Conservation (phyloP, 2,113 vertebrate genomes). For the Accipiter cooperii region DNA sequence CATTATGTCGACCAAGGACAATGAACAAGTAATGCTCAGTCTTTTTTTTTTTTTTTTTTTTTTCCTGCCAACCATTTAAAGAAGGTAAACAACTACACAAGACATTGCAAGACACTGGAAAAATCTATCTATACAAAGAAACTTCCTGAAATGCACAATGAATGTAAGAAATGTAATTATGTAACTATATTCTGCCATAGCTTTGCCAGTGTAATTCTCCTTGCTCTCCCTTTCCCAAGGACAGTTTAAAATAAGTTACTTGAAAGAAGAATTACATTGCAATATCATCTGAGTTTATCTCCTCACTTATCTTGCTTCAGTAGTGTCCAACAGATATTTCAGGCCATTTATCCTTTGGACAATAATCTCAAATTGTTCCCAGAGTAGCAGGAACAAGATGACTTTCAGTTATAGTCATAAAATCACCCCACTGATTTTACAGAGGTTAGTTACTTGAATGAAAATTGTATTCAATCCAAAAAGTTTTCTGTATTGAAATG, state of each 20-base stretch:
- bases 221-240: neutral
- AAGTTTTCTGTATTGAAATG: neutral
- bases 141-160: neutral
- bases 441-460: neutral
- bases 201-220: neutral
- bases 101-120: neutral
- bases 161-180: neutral
- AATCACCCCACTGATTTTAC: neutral
- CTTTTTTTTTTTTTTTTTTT: neutral
- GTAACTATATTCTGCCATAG: neutral
- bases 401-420: neutral
- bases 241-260: neutral
- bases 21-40: neutral
- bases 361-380: neutral
- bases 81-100: neutral
- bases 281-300: neutral
- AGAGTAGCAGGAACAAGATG: neutral
- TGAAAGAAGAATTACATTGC: neutral
- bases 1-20: neutral
- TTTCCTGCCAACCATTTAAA: neutral
- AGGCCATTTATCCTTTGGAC: neutral
- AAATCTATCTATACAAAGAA: neutral
- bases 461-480: neutral
- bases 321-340: neutral
- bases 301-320: neutral